Evolutionary conservation across 2,888 invertebrate species (phyloP).

Genomic region (Lagria hirta): DNA sequence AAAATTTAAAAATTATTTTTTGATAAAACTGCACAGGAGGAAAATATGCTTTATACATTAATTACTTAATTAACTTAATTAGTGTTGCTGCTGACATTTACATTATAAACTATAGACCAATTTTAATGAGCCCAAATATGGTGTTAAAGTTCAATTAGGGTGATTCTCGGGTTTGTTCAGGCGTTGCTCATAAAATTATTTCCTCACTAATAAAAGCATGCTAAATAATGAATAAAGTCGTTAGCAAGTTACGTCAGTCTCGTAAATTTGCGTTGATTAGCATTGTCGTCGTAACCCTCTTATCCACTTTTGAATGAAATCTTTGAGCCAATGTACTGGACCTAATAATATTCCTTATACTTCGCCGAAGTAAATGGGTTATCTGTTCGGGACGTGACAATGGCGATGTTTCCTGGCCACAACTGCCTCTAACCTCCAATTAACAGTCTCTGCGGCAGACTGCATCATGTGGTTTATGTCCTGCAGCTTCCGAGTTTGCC

Average conservation of each 20-base stretch:
- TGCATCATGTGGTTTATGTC: constrained; percentile 36
- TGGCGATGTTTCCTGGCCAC: constrained; percentile 38
- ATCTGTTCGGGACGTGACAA: constrained; percentile 44
- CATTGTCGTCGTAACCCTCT: not conserved
- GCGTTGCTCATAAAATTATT: constrained; percentile 18
- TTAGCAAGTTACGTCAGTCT: constrained; percentile 12
- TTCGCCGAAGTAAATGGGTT: constrained; percentile 23
- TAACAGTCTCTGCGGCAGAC: constrained; percentile 38
- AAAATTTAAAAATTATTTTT: too few species aligned
- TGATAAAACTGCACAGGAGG: too few species aligned
- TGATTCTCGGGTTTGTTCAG: constrained; percentile 21
- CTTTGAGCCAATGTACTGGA: too few species aligned
- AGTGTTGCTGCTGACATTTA: too few species aligned
- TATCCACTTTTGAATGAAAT: not conserved
- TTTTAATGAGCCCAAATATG: too few species aligned
- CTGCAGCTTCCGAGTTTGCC: constrained; percentile 30
- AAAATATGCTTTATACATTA: too few species aligned
- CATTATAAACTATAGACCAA: too few species aligned
- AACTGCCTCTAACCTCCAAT: constrained; percentile 39
- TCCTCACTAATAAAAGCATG: constrained; percentile 10
- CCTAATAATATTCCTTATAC: not conserved
- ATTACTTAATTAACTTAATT: too few species aligned
- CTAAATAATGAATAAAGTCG: constrained; percentile 17
- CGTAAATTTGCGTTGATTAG: constrained; percentile 16
- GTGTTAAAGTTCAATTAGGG: constrained; percentile 24